Conservation (phyloP, 2,888 invertebrate genomes). For the Ptychoptera albimana region DNA sequence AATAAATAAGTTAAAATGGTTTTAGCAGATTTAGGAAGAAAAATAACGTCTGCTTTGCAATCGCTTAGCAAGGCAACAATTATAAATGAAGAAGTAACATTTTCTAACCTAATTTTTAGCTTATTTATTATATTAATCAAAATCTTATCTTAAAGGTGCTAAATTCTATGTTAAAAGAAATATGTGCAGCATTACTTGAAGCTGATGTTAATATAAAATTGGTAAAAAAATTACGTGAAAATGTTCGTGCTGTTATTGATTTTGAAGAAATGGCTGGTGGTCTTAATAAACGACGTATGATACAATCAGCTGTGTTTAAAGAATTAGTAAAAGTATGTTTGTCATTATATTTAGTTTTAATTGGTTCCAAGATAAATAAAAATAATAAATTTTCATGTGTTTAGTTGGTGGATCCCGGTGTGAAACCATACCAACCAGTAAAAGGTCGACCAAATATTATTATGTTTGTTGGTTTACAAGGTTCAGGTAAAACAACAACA, state of each 20-base stretch:
- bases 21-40: conserved; percentile 98
- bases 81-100: conserved; percentile 86
- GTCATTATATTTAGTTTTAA: background rate
- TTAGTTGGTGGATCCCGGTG: conserved; percentile 90
- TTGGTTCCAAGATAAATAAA: conserved; percentile 1
- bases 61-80: conserved; percentile 95
- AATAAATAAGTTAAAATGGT: conserved; percentile 51
- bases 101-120: conserved; percentile 4
- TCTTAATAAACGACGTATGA: conserved; percentile 94
- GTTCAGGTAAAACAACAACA: conserved; percentile 98
- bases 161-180: conserved; percentile 98
- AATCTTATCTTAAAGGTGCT: conserved; percentile 49
- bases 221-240: conserved; percentile 90
- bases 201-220: conserved; percentile 93
- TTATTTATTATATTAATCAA: conserved; percentile 3
- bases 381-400: conserved; percentile 10
- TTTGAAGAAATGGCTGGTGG: conserved; percentile 99
- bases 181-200: conserved; percentile 92
- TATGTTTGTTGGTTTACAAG: conserved; percentile 99
- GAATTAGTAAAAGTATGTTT: conserved; percentile 78
- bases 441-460: conserved; percentile 93
- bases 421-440: conserved; percentile 88
- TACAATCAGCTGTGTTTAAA: conserved; percentile 96
- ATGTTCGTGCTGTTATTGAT: conserved; percentile 94
- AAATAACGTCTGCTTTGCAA: conserved; percentile 95